These are phyloP conservation scores for Drosophila imparisetae DNA, from an alignment of 2,888 invertebrate species.

Conservation along the genomic window DNA sequence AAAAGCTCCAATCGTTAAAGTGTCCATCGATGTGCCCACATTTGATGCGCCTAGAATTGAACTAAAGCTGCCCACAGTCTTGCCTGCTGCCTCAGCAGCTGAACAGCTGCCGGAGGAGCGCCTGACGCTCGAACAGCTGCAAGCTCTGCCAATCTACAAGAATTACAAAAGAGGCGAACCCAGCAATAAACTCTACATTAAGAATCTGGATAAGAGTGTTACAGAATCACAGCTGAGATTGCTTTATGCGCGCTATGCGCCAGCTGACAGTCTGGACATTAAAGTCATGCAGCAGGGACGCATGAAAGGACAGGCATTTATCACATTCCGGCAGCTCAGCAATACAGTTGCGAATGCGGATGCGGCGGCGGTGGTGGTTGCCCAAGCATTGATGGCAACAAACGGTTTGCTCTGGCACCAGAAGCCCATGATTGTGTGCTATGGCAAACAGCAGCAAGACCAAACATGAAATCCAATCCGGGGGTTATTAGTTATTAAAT, in stretches of 20 bases:
- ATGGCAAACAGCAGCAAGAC: slow-evolving; percentile 86
- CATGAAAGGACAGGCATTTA: slow-evolving; percentile 98
- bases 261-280: slow-evolving; percentile 87
- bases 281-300: slow-evolving; percentile 96
- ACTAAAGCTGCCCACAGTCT: slow-evolving; percentile 57
- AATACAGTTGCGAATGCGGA: not conserved
- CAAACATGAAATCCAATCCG: not conserved
- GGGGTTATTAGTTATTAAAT: not conserved
- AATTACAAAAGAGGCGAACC: slow-evolving; percentile 93
- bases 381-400: slow-evolving; percentile 91
- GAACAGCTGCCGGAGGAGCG: slow-evolving; percentile 85
- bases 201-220: slow-evolving; percentile 94
- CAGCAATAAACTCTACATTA: slow-evolving; percentile 94
- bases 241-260: slow-evolving; percentile 90
- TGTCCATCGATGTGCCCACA: not conserved
- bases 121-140: slow-evolving; percentile 89
- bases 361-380: slow-evolving; percentile 86
- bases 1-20: slow-evolving; percentile 8
- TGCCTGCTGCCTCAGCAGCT: not conserved
- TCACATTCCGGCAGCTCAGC: slow-evolving; percentile 86
- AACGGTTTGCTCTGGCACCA: slow-evolving; percentile 94
- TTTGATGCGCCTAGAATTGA: slow-evolving; percentile 64
- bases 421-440: slow-evolving; percentile 96
- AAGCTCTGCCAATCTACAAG: slow-evolving; percentile 91
- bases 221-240: slow-evolving; percentile 90